These are phyloP conservation scores for Tenthredo amoena DNA, from an alignment of 2,888 invertebrate species.

Conservation along the genomic window DNA sequence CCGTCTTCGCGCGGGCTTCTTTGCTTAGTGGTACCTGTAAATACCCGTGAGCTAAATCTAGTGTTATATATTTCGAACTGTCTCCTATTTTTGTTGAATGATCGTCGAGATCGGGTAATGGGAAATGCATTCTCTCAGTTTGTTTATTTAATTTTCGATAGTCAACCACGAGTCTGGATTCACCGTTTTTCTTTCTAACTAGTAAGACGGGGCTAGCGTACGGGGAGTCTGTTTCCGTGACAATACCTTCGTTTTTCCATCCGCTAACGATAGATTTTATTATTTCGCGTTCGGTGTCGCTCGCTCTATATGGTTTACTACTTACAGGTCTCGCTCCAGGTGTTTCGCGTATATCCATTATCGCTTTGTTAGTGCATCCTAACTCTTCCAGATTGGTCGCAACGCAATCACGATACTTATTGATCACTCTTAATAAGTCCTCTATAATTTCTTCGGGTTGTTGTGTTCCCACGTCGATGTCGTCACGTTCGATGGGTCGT, in stretches of 20 bases:
- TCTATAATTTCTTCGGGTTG: too few species aligned
- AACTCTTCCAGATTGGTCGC: too few species aligned
- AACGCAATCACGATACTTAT: too few species aligned
- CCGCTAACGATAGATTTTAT: conserved; percentile 56
- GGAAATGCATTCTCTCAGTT: conserved; percentile 57
- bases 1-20: conserved; percentile 51
- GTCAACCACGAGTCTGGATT: conserved; percentile 58
- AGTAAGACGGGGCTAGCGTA: conserved; percentile 61
- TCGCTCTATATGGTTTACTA: too few species aligned
- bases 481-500: too few species aligned
- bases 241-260: conserved; percentile 59
- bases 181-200: conserved; percentile 58
- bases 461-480: too few species aligned
- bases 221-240: conserved; percentile 59
- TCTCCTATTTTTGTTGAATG: conserved; percentile 57
- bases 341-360: too few species aligned
- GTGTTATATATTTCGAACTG: conserved; percentile 52
- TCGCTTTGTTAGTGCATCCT: too few species aligned
- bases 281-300: conserved; percentile 47
- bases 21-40: conserved; percentile 45
- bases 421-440: too few species aligned
- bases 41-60: conserved; percentile 42
- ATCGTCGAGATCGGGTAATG: conserved; percentile 59
- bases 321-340: too few species aligned
- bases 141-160: conserved; percentile 59